These are phyloP conservation scores for Amphiprion ocellaris DNA, from an alignment of 2,113 vertebrate species.

Conservation along the genomic window DNA sequence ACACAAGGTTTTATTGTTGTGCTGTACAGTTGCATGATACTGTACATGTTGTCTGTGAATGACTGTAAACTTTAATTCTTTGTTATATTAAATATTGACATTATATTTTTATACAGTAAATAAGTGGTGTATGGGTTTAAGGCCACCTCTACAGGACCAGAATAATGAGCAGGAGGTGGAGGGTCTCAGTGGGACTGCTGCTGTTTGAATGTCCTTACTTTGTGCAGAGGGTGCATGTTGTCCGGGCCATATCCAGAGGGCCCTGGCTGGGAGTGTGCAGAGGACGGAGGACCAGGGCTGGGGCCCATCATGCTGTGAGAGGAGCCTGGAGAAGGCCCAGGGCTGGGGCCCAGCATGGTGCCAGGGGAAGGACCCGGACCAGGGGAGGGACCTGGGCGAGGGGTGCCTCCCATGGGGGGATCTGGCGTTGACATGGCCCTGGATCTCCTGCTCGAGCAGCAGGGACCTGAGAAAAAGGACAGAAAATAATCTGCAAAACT, in stretches of 20 bases:
- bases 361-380: slow-evolving; percentile 92
- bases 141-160: neutral
- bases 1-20: neutral
- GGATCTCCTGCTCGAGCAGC: slow-evolving; percentile 66
- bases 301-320: slow-evolving; percentile 95
- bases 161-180: neutral
- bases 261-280: slow-evolving; percentile 88
- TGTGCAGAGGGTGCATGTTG: slow-evolving; percentile 92
- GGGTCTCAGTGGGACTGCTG: neutral
- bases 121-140: too few relatives aligned
- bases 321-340: slow-evolving; percentile 91
- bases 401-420: slow-evolving; percentile 91
- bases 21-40: neutral
- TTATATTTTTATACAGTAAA: neutral
- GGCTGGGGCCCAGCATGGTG: slow-evolving; percentile 91
- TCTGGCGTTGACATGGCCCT: slow-evolving; percentile 94
- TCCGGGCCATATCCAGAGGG: slow-evolving; percentile 91
- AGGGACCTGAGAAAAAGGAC: slow-evolving; percentile 44
- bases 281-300: slow-evolving; percentile 90
- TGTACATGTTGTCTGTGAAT: neutral
- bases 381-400: slow-evolving; percentile 90
- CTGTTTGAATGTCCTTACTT: slow-evolving; percentile 82
- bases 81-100: neutral
- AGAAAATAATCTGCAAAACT: slow-evolving; percentile 8
- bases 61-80: neutral